Evolutionary conservation across 1,140 invertebrate species (phyloP).

Genomic region (Melipona quadrifasciata): DNA sequence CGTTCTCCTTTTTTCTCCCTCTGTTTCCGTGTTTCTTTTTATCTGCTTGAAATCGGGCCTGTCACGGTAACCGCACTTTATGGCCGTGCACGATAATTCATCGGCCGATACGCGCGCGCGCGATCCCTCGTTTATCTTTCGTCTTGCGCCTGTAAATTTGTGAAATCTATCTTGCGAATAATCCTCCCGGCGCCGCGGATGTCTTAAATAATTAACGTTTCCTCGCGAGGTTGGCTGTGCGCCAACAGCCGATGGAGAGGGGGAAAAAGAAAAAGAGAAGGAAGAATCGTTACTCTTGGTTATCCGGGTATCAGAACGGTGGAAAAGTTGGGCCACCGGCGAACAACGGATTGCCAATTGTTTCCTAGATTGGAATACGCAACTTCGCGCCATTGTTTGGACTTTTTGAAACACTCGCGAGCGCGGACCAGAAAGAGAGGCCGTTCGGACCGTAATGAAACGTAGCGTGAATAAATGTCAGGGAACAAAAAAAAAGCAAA

Average conservation of each 20-base stretch:
- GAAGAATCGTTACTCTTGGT: not conserved
- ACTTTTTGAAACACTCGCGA: not conserved
- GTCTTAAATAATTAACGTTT: constrained; percentile 9
- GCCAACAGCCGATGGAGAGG: not conserved
- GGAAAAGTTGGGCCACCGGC: not conserved
- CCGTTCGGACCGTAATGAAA: not conserved
- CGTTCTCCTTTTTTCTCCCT: no score
- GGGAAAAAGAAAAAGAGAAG: not conserved
- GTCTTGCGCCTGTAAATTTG: no score
- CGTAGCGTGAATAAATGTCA: not conserved
- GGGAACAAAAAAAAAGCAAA: not conserved
- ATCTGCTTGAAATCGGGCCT: not conserved
- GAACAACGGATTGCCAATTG: not conserved
- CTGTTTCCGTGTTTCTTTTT: not conserved
- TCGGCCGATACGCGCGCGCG: not conserved
- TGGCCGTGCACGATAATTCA: not conserved
- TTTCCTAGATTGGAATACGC: not conserved
- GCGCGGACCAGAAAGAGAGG: not conserved
- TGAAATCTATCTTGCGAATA: not conserved
- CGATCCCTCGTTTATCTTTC: not conserved
- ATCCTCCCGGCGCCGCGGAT: not conserved
- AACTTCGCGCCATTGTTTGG: not conserved
- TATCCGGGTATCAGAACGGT: not conserved
- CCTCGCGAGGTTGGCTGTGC: not conserved
- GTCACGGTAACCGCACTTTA: not conserved